Evolutionary conservation across 2,888 invertebrate species (phyloP).

Genomic region (Cantharis rustica): DNA sequence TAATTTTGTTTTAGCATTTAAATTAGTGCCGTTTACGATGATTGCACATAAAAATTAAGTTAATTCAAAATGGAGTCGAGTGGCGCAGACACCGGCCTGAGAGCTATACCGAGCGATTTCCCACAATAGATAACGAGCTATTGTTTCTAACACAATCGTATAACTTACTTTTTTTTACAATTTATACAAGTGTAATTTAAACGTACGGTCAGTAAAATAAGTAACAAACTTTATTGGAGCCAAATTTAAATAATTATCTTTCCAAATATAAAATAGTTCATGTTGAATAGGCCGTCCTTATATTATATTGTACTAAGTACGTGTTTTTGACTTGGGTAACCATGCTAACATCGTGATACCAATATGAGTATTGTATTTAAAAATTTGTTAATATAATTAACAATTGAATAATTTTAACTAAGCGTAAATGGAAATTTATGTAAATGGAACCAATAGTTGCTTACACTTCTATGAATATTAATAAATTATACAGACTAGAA

Average conservation of each 20-base stretch:
- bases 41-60: conserved; percentile 22
- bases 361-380: background rate
- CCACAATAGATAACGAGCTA: conserved; percentile 42
- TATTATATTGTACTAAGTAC: background rate
- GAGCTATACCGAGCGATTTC: conserved; percentile 35
- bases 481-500: background rate
- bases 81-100: conserved; percentile 30
- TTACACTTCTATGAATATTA: background rate
- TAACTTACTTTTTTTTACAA: conserved; percentile 32
- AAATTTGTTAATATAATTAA: background rate
- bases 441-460: background rate
- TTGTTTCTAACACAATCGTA: conserved; percentile 40
- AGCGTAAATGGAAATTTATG: background rate
- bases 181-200: conserved; percentile 37
- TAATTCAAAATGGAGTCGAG: conserved; percentile 24
- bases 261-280: background rate
- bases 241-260: conserved; percentile 31
- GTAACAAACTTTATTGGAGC: conserved; percentile 20
- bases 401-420: background rate
- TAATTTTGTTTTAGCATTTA: conserved; percentile 16
- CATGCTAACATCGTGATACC: background rate
- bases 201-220: conserved; percentile 33
- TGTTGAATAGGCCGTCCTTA: background rate
- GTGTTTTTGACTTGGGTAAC: background rate
- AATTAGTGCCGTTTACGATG: conserved; percentile 16